phyloP scores from a whole-genome alignment of 2,113 vertebrate genomes.

The Spizaetus ornatus region DNA sequence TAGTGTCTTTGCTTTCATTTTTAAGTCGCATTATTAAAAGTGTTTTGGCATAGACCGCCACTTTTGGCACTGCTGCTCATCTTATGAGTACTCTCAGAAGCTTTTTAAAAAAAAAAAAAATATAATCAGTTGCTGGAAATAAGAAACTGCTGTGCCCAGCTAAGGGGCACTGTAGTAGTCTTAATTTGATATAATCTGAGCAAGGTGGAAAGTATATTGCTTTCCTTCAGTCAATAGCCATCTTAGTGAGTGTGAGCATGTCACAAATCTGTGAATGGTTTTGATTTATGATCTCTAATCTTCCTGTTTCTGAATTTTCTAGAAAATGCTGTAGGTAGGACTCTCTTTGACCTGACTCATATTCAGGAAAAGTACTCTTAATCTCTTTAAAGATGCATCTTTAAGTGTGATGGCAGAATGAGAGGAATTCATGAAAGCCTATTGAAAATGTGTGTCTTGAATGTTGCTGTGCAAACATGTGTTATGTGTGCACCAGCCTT shows the following conservation, averaged over 20 bases:
- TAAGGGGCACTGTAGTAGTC: background rate
- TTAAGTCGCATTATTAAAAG: background rate
- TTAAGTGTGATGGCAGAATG: background rate
- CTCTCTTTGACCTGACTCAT: background rate
- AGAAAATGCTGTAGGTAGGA: background rate
- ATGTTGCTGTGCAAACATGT: background rate
- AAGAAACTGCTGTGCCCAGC: background rate
- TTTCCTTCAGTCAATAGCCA: background rate
- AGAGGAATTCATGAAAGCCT: background rate
- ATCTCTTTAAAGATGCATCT: background rate
- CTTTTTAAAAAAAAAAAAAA: background rate
- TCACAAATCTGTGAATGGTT: background rate
- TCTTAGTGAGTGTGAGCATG: background rate
- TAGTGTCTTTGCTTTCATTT: background rate
- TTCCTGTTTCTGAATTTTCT: background rate
- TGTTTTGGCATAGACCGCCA: background rate
- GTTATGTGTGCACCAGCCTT: background rate
- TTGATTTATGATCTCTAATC: background rate
- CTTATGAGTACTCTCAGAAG: background rate
- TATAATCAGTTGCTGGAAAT: background rate
- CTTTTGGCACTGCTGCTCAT: background rate
- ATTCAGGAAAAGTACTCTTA: background rate
- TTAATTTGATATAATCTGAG: background rate
- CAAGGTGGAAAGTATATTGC: background rate
- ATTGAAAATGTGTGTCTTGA: background rate